These are phyloP conservation scores for Darevskia nairensis DNA, from an alignment of 2,797 vertebrate species.

Conservation along the genomic window DNA sequence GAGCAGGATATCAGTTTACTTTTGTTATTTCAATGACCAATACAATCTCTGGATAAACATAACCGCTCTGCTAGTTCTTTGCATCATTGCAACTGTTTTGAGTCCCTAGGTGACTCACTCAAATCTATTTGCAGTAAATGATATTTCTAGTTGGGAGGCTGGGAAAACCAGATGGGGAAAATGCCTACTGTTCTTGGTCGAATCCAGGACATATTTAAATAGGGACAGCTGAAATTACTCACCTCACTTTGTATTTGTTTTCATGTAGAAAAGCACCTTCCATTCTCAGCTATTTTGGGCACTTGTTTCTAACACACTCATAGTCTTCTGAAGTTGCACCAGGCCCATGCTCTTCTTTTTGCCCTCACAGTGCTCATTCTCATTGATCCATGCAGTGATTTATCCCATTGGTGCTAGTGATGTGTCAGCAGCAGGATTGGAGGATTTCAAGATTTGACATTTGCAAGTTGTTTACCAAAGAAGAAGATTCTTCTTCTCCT, in stretches of 20 bases:
- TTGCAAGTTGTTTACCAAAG: too few species aligned
- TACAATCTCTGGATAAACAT: background rate
- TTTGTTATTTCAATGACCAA: background rate
- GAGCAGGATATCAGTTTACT: background rate
- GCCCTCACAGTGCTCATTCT: background rate
- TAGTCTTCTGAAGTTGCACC: background rate
- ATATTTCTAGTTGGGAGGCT: background rate
- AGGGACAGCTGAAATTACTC: background rate
- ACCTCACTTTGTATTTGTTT: background rate
- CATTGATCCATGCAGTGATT: background rate
- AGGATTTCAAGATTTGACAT: too few species aligned
- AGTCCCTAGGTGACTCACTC: background rate
- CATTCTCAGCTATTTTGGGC: background rate
- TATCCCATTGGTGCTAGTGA: background rate
- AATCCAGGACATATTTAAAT: background rate
- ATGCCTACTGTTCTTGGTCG: background rate
- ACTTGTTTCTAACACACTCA: background rate
- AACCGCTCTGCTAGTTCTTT: background rate
- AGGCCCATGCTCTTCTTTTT: background rate
- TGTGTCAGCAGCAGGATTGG: too few species aligned
- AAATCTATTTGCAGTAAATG: background rate
- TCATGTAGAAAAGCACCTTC: background rate
- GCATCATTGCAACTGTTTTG: slow-evolving; percentile 13
- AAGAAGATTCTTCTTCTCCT: too few species aligned
- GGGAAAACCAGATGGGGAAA: background rate